phyloP scores from a whole-genome alignment of 2,888 invertebrate genomes.

The Hyposoter didymator region DNA sequence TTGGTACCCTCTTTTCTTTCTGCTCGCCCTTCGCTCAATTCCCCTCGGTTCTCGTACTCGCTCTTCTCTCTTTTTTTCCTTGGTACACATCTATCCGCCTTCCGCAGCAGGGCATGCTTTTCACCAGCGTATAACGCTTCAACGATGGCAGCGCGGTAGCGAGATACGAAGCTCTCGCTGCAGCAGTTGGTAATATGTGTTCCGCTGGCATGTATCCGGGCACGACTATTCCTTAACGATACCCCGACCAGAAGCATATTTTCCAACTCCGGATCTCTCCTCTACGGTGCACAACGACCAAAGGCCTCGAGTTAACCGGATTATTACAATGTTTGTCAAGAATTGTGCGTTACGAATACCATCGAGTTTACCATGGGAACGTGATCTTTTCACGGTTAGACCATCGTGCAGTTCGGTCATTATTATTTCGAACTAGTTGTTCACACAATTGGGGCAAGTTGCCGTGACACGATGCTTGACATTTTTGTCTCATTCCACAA shows the following conservation, averaged over 20 bases:
- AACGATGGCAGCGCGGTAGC: slow-evolving; percentile 47
- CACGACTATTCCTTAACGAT: slow-evolving; percentile 33
- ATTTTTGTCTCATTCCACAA: slow-evolving; percentile 20
- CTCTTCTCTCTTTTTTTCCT: slow-evolving; percentile 54
- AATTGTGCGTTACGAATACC: slow-evolving; percentile 1
- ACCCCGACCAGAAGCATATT: slow-evolving; percentile 50
- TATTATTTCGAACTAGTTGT: slow-evolving; percentile 47
- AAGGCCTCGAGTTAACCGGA: slow-evolving; percentile 29
- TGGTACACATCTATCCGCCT: slow-evolving; percentile 63
- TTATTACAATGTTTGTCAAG: slow-evolving; percentile 47
- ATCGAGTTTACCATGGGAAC: slow-evolving; percentile 2
- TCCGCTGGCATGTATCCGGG: slow-evolving; percentile 50
- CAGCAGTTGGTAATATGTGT: slow-evolving; percentile 55
- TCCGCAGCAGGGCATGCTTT: slow-evolving; percentile 64
- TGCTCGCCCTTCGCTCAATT: slow-evolving; percentile 71
- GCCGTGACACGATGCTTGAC: slow-evolving; percentile 17
- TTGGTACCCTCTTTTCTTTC: slow-evolving; percentile 63
- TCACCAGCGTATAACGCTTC: slow-evolving; percentile 53
- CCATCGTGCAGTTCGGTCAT: slow-evolving; percentile 37
- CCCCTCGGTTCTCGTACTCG: slow-evolving; percentile 75
- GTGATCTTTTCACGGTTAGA: not conserved
- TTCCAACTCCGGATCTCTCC: slow-evolving; percentile 34
- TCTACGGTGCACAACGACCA: not conserved
- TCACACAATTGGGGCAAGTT: slow-evolving; percentile 7
- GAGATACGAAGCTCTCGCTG: slow-evolving; percentile 52